Evolutionary conservation across 2,888 invertebrate genomes (phyloP).

Genomic region (Chaitophorus viminalis): DNA sequence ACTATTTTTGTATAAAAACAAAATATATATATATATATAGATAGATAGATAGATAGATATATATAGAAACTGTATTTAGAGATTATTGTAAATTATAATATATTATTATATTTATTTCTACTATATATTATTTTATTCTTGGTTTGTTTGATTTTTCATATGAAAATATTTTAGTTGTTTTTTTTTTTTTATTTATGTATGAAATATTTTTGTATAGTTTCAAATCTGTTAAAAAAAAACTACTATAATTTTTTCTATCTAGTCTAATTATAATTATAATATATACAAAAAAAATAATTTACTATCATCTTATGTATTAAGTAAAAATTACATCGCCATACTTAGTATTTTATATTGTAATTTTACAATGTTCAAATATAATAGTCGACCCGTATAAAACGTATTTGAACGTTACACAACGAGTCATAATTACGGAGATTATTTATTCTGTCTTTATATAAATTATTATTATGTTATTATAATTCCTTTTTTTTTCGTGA

Average conservation of each 20-base stretch:
- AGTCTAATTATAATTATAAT: conserved; percentile 25
- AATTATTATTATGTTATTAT: not conserved
- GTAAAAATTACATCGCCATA: not conserved
- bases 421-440: not conserved
- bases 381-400: not conserved
- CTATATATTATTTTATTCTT: not conserved
- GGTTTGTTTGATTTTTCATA: conserved; percentile 8
- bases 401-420: not conserved
- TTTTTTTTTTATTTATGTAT: conserved; percentile 14
- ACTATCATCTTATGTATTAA: not conserved
- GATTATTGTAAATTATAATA: conserved; percentile 34
- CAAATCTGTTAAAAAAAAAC: not conserved
- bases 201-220: conserved; percentile 23
- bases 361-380: not conserved
- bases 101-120: not conserved
- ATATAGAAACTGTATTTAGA: conserved; percentile 14
- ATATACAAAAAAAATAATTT: not conserved
- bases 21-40: no score
- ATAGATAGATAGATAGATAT: not conserved
- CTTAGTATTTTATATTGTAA: not conserved
- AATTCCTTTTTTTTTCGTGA: not conserved
- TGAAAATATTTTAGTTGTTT: not conserved
- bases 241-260: conserved; percentile 11
- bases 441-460: not conserved
- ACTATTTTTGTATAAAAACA: conserved; percentile 53